These are phyloP conservation scores for Epinotia nisella DNA, from an alignment of 2,888 invertebrate genomes.

Conservation along the genomic window DNA sequence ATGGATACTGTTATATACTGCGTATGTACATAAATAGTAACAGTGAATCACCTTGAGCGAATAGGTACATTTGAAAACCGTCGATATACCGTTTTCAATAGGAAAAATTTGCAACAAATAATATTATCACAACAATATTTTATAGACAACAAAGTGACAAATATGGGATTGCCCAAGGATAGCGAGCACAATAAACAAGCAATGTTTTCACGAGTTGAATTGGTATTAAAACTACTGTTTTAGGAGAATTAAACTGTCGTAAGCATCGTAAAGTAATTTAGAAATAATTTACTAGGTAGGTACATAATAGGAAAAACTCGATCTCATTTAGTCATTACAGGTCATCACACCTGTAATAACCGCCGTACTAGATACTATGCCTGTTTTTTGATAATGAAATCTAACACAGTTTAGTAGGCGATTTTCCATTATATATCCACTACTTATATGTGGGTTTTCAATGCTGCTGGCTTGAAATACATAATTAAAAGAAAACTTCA, in stretches of 20 bases:
- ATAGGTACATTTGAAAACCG: not conserved
- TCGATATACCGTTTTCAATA: not conserved
- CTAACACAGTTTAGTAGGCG: no score
- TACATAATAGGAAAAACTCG: not conserved
- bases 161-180: constrained; percentile 23
- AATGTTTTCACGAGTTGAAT: not conserved
- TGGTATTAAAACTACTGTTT: no score
- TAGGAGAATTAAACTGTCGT: not conserved
- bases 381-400: no score
- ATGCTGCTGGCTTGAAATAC: no score
- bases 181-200: not conserved
- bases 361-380: no score
- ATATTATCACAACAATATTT: not conserved
- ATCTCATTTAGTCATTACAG: no score
- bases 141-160: constrained; percentile 8
- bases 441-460: no score
- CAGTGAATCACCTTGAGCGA: not conserved
- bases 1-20: no score
- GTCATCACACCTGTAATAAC: no score
- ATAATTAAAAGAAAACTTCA: no score
- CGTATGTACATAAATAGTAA: not conserved
- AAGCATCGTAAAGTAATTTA: not conserved
- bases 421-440: no score
- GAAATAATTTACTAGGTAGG: not conserved
- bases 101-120: constrained; percentile 21